These are phyloP conservation scores for Calcarius lapponicus DNA, from an alignment of 2,797 vertebrate genomes.

Conservation along the genomic window DNA sequence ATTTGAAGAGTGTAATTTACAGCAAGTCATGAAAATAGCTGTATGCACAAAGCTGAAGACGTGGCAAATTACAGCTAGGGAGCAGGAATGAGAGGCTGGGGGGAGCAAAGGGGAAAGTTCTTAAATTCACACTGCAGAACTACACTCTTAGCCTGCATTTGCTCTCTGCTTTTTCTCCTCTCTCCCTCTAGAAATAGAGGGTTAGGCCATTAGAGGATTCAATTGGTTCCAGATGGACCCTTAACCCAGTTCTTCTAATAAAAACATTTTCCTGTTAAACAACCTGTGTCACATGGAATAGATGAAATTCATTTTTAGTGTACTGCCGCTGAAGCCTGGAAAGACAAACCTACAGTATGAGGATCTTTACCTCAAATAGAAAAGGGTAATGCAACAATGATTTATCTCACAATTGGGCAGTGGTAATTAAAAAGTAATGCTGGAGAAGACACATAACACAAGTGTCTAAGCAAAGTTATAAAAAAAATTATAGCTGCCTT, in stretches of 20 bases:
- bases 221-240: constrained; percentile 60
- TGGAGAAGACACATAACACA: neutral
- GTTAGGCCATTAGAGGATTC: constrained; percentile 49
- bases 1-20: constrained; percentile 34
- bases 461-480: neutral
- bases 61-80: constrained; percentile 4
- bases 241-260: constrained; percentile 56
- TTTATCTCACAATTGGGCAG: neutral
- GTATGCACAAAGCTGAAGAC: neutral
- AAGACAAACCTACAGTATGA: neutral
- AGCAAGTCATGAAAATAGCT: neutral
- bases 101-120: constrained; percentile 13
- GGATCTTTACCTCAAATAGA: neutral
- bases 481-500: neutral
- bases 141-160: constrained; percentile 17
- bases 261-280: constrained; percentile 66
- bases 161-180: constrained; percentile 17
- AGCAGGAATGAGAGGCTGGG: neutral
- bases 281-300: constrained; percentile 48
- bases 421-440: constrained; percentile 7
- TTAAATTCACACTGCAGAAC: constrained; percentile 4
- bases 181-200: constrained; percentile 46
- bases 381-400: neutral
- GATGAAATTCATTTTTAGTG: constrained; percentile 49
- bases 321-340: neutral